Evolutionary conservation across 2,113 vertebrate genomes (phyloP).

Genomic region (Otolemur garnettii): DNA sequence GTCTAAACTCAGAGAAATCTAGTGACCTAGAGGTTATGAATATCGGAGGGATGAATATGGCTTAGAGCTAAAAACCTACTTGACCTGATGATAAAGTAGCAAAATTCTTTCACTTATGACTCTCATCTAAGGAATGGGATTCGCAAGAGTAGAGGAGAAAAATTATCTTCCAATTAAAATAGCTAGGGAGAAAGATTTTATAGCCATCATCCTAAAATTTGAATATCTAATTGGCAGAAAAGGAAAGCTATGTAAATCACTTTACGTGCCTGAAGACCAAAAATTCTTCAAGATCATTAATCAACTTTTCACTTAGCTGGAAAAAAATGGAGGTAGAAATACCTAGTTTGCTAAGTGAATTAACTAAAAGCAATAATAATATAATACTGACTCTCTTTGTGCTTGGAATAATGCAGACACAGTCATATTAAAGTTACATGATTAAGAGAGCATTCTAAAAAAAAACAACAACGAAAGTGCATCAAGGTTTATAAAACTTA

Average conservation of each 20-base stretch:
- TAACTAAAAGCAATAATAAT: background rate
- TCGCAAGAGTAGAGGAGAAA: background rate
- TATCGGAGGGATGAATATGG: background rate
- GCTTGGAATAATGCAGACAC: background rate
- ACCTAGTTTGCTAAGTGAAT: background rate
- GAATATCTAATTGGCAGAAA: slow-evolving; percentile 45
- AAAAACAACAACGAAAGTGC: background rate
- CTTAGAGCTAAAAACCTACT: background rate
- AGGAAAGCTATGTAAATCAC: slow-evolving; percentile 11
- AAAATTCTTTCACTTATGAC: slow-evolving; percentile 8
- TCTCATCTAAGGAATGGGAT: background rate
- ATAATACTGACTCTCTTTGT: background rate
- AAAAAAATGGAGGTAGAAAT: background rate
- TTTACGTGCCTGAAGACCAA: background rate
- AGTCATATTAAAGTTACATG: background rate
- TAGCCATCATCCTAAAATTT: background rate
- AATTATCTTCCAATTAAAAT: slow-evolving; percentile 32
- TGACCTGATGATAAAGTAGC: slow-evolving; percentile 11
- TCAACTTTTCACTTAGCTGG: background rate
- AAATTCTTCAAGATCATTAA: background rate
- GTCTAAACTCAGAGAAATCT: background rate
- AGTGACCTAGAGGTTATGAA: background rate
- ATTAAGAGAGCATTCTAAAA: background rate
- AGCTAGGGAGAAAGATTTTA: background rate
- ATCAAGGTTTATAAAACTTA: slow-evolving; percentile 85